Percentiles rank a stretch among this genome's conserved stretches.
phyloP scores from a whole-genome alignment of 2,797 vertebrate species.

The Discoglossus pictus region DNA sequence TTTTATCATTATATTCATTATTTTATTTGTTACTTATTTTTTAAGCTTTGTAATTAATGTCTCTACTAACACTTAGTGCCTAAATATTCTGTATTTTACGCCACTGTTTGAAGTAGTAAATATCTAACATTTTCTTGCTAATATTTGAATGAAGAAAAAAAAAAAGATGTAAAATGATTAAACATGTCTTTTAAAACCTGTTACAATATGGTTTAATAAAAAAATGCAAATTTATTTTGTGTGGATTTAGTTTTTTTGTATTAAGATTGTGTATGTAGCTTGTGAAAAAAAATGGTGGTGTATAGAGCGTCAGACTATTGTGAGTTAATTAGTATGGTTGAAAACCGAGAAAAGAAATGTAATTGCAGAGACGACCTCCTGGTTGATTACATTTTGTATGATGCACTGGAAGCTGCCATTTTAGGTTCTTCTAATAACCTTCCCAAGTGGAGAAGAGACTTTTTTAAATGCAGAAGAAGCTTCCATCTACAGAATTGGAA shows the following conservation, averaged over 20 bases:
- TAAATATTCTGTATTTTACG: neutral
- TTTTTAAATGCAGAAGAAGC: too few species aligned
- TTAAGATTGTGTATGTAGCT: neutral
- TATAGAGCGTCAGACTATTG: too few species aligned
- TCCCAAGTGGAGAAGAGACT: too few species aligned
- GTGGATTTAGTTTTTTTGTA: neutral
- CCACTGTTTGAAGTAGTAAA: neutral
- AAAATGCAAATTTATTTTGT: neutral
- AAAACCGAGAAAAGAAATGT: too few species aligned
- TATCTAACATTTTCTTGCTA: neutral
- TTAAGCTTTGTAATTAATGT: constrained; percentile 9
- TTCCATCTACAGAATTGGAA: too few species aligned
- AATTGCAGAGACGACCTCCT: too few species aligned
- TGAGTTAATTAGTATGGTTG: too few species aligned
- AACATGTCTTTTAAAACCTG: constrained; percentile 9
- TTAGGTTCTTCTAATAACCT: too few species aligned
- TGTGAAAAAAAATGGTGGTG: too few species aligned
- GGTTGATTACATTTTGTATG: too few species aligned
- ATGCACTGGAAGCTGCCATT: too few species aligned
- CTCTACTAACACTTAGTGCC: neutral
- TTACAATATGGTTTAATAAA: constrained; percentile 26
- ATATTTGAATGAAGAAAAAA: neutral
- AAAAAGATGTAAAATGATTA: constrained; percentile 17
- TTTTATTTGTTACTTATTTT: constrained; percentile 12
- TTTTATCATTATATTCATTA: too few species aligned